These are phyloP conservation scores for Gonatopus flavifemur DNA, from an alignment of 1,140 invertebrate species.

Conservation along the genomic window DNA sequence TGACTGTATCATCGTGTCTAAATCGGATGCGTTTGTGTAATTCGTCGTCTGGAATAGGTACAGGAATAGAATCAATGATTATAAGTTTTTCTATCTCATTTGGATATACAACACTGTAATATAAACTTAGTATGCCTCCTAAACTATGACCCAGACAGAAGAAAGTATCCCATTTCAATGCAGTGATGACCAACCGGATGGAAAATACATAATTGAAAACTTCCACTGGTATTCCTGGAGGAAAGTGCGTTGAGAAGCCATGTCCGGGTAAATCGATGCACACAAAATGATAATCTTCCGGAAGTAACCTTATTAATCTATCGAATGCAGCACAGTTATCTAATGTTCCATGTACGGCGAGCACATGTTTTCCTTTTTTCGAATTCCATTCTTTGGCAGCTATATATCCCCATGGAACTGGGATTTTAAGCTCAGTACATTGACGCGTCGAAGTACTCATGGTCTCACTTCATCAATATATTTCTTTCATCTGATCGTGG, in stretches of 20 bases:
- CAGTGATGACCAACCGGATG: slow-evolving; percentile 58
- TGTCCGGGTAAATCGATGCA: slow-evolving; percentile 72
- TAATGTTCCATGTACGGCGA: slow-evolving; percentile 65
- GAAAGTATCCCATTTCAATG: slow-evolving; percentile 63
- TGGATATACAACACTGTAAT: slow-evolving; percentile 58
- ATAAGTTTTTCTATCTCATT: slow-evolving; percentile 57
- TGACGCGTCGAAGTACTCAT: not conserved
- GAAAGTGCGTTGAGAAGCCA: slow-evolving; percentile 67
- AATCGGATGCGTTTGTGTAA: no score
- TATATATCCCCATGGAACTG: slow-evolving; percentile 50
- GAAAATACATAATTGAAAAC: slow-evolving; percentile 55
- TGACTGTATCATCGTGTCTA: no score
- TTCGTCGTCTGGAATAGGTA: slow-evolving; percentile 31
- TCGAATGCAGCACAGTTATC: slow-evolving; percentile 72
- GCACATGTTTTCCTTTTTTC: slow-evolving; percentile 53
- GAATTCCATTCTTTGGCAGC: slow-evolving; percentile 68
- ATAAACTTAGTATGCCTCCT: slow-evolving; percentile 56
- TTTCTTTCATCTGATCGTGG: no score
- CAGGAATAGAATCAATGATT: slow-evolving; percentile 56
- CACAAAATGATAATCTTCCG: slow-evolving; percentile 61
- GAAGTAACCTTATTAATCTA: slow-evolving; percentile 63
- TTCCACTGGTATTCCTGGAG: slow-evolving; percentile 55
- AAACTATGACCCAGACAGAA: slow-evolving; percentile 64
- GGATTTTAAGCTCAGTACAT: slow-evolving; percentile 23
- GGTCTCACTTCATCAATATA: no score